A percentile compares a stretch with the other conserved stretches of the same genome.
These are phyloP conservation scores for Eupeodes luniger DNA, from an alignment of 2,888 invertebrate species.

Conservation along the genomic window DNA sequence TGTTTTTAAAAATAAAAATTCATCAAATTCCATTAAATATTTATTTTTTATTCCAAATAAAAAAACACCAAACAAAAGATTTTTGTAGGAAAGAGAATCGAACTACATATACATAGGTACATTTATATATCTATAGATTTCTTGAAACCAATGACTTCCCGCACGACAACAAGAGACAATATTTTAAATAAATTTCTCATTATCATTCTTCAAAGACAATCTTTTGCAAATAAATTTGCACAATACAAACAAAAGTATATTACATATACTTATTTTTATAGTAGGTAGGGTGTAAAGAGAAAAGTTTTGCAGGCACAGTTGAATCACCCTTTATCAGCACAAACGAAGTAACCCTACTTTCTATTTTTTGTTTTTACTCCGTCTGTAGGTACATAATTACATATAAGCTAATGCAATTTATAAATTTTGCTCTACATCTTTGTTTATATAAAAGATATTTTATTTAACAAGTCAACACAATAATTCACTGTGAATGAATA, in stretches of 20 bases:
- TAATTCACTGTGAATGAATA: neutral
- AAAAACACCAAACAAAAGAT: neutral
- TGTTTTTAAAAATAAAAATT: neutral
- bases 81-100: neutral
- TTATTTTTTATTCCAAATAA: neutral
- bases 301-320: constrained; percentile 11
- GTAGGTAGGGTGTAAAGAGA: neutral
- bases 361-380: neutral
- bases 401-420: constrained; percentile 9
- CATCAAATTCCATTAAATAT: neutral
- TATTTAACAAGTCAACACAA: constrained; percentile 5
- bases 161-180: constrained; percentile 32
- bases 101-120: neutral
- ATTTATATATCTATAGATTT: neutral
- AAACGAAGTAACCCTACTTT: constrained; percentile 10
- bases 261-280: neutral
- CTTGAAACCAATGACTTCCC: neutral
- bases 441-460: neutral
- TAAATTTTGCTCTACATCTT: neutral
- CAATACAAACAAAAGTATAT: neutral
- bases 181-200: constrained; percentile 15
- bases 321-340: constrained; percentile 34
- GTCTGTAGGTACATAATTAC: neutral
- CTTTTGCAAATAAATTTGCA: constrained; percentile 16
- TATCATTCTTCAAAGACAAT: constrained; percentile 6